These are phyloP conservation scores for Hipparchia semele DNA, from an alignment of 2,888 invertebrate species.

Conservation along the genomic window DNA sequence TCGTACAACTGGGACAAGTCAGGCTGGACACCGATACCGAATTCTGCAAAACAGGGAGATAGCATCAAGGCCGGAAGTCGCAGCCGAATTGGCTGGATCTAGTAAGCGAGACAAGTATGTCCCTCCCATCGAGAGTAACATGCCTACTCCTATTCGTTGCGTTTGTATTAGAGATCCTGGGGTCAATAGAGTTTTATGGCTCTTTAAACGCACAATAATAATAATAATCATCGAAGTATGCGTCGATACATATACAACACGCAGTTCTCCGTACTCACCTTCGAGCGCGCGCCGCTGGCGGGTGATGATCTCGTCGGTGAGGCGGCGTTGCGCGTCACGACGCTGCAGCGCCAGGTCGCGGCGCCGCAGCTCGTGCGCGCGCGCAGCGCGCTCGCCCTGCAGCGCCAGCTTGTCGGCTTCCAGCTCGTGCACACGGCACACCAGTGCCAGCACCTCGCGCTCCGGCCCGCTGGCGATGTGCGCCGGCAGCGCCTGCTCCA, in stretches of 20 bases:
- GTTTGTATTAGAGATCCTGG: no score
- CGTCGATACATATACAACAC: not conserved
- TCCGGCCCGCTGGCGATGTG: conserved; percentile 94
- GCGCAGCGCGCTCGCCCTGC: conserved; percentile 92
- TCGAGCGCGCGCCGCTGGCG: conserved; percentile 93
- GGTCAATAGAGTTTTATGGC: no score
- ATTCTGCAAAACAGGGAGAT: conserved; percentile 71
- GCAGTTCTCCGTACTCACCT: conserved; percentile 72
- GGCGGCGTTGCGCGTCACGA: conserved; percentile 91
- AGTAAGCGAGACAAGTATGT: no score
- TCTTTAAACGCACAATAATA: no score
- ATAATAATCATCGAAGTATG: no score
- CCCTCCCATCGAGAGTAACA: no score
- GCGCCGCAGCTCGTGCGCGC: conserved; percentile 93
- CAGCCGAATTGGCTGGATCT: no score
- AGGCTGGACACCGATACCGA: conserved; percentile 86
- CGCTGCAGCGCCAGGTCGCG: conserved; percentile 92
- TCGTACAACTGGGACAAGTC: conserved; percentile 92
- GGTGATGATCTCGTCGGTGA: conserved; percentile 96
- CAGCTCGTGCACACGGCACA: conserved; percentile 96
- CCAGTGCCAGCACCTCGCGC: conserved; percentile 92
- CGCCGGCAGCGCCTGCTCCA: conserved; percentile 94
- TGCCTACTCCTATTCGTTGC: no score
- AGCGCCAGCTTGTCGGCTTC: conserved; percentile 97
- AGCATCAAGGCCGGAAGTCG: no score